Evolutionary conservation across 2,888 invertebrate genomes (phyloP).

Genomic region (Xanthia togata): DNA sequence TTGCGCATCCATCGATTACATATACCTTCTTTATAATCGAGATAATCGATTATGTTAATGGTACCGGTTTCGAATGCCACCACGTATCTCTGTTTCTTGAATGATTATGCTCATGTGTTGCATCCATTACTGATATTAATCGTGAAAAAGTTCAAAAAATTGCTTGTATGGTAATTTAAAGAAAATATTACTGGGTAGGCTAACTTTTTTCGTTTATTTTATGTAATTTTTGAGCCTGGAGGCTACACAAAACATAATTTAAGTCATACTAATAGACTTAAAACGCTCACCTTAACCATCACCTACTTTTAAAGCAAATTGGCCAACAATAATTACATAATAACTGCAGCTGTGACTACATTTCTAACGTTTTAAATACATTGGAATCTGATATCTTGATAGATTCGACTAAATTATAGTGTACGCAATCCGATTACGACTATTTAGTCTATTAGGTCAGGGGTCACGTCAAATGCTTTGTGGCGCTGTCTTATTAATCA

Average conservation of each 20-base stretch:
- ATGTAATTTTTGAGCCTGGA: not conserved
- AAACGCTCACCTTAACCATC: conserved; percentile 41
- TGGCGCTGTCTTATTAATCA: conserved; percentile 10
- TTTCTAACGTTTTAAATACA: conserved; percentile 28
- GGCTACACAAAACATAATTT: not conserved
- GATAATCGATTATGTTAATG: conserved; percentile 73
- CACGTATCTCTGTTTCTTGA: conserved; percentile 51
- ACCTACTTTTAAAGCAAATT: conserved; percentile 25
- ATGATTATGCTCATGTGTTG: conserved; percentile 37
- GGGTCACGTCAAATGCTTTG: conserved; percentile 30
- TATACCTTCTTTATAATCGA: conserved; percentile 58
- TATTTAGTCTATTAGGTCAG: conserved; percentile 52
- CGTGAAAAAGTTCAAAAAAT: conserved; percentile 4
- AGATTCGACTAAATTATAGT: conserved; percentile 44
- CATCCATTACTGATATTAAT: conserved; percentile 19
- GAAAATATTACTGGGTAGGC: not conserved
- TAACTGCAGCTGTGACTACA: conserved; percentile 24
- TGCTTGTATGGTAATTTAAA: not conserved
- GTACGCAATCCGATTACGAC: conserved; percentile 42
- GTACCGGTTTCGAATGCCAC: conserved; percentile 71
- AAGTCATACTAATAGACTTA: not conserved
- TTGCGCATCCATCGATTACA: conserved; percentile 66
- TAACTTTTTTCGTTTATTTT: not conserved
- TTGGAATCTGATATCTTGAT: conserved; percentile 30
- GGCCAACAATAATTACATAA: conserved; percentile 37